Percentiles rank a stretch among this genome's conserved stretches.
Conservation (phyloP, 1,140 invertebrate genomes). For the Dinothrombium tinctorium region DNA sequence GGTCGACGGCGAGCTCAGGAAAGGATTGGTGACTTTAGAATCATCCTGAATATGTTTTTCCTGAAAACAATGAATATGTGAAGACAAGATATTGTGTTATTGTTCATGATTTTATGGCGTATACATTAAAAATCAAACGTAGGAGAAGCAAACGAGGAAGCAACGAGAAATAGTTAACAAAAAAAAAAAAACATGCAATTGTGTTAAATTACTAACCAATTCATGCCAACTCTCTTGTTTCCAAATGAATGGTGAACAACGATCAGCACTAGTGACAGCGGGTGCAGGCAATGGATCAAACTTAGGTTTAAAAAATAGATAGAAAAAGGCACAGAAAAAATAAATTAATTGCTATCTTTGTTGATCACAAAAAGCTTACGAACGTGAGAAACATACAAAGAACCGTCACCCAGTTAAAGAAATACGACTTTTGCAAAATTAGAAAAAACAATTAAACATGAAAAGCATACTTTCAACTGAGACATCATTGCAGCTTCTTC, state of each 20-base stretch:
- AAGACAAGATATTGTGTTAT: neutral
- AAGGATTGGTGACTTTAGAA: neutral
- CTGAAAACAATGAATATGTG: conserved; percentile 2
- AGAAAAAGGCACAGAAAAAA: neutral
- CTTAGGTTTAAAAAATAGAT: neutral
- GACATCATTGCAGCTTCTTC: conserved; percentile 86
- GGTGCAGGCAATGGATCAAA: neutral
- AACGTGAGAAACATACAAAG: too few relatives aligned
- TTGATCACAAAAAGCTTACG: too few relatives aligned
- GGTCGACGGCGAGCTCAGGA: neutral
- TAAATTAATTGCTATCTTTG: too few relatives aligned
- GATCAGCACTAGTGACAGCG: neutral
- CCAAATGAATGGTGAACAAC: neutral
- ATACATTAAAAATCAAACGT: too few relatives aligned
- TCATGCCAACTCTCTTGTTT: conserved; percentile 1
- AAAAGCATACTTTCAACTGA: conserved; percentile 56
- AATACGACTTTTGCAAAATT: neutral
- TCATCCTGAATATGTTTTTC: conserved; percentile 22
- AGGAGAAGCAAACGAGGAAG: neutral
- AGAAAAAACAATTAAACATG: too few relatives aligned
- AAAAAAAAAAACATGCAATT: neutral
- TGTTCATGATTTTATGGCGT: too few relatives aligned
- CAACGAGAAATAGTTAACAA: neutral
- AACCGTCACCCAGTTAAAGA: neutral
- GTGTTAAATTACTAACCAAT: neutral